Conservation (phyloP, 2,113 vertebrate species). For the Chaenogobius annularis region DNA sequence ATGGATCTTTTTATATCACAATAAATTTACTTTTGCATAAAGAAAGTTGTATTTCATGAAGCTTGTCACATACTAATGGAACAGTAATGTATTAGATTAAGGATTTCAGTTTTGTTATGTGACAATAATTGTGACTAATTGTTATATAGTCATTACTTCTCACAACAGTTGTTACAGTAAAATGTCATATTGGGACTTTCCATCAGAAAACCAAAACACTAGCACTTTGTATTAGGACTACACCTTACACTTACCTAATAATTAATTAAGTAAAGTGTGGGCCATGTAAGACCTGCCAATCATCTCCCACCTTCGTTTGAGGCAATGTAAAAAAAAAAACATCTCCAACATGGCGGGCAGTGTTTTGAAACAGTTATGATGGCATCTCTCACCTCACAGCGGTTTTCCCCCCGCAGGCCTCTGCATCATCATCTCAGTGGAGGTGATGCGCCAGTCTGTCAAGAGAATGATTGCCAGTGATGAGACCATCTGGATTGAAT, state of each 20-base stretch:
- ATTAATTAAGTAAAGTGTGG: neutral
- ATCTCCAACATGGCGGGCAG: neutral
- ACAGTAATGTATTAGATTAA: too few relatives aligned
- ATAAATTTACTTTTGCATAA: too few relatives aligned
- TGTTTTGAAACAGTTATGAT: neutral
- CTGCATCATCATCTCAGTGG: constrained; percentile 93
- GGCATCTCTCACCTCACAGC: neutral
- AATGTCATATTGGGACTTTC: too few relatives aligned
- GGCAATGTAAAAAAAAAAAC: neutral
- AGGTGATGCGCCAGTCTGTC: constrained; percentile 96
- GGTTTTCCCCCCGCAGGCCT: constrained; percentile 78
- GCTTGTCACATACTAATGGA: too few relatives aligned
- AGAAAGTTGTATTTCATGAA: too few relatives aligned
- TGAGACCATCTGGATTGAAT: constrained; percentile 91
- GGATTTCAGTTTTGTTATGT: too few relatives aligned
- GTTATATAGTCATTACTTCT: neutral
- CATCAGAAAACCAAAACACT: neutral
- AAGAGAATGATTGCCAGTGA: constrained; percentile 94
- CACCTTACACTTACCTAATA: neutral
- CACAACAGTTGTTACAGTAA: too few relatives aligned
- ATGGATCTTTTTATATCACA: too few relatives aligned
- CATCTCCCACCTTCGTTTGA: constrained; percentile 4
- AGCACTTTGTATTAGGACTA: neutral
- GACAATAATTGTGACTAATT: too few relatives aligned
- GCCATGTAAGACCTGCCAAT: neutral